Base-by-base conservation (phyloP, 2,113 vertebrate species). In the Nothocercus julius region DNA sequence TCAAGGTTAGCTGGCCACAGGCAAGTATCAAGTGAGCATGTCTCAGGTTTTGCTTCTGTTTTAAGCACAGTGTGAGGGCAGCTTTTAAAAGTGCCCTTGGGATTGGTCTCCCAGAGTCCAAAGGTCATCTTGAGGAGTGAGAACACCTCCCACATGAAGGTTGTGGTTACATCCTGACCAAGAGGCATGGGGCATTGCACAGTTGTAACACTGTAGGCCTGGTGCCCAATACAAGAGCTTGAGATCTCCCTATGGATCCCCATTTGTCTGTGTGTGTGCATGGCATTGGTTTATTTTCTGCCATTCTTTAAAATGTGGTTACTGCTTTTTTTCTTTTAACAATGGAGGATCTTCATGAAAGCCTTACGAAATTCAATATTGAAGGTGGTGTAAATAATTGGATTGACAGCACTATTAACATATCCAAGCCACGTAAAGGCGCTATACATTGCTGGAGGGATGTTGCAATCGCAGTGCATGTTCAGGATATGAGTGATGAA, bases 401-500 rank as follows among this genome's bases (percentile, higher is more conserved):
- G 99, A 96, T 99, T 99, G 93, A 99, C 98, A 8, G 99, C 99
- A 21, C 99, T 99, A 97, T 99, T 99, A 97, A 99, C 99, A 0
- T 99, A 99, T 85, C 99, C 99, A 79, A 99, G 98, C 99, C 99
- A 99, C 3, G 99, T 99, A 95, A 99, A 99, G 93, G 99, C 99
- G 38, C 98, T 99, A 97, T 99, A 99, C 98, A 99, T 97, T 89
- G 98, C 98, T 7, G 98, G 98, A 1, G 99, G 98, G 89, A 99
- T 99, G 90, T 97, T 98, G 97, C 99, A 99, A 77, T 98, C 98
- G 97, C 99, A 99, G 97, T 99, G 99, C 93, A 99, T 99, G 97
- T 99, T 99, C 94, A 99, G 96, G 98, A 99, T 99, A 96, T 99
- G 99, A 13, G 99, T 99, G 96, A 99, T 99, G 98, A 99, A 99